Percentiles rank a stretch among this genome's conserved stretches.
phyloP scores from a whole-genome alignment of 2,113 vertebrate species.

The Camelus dromedarius region DNA sequence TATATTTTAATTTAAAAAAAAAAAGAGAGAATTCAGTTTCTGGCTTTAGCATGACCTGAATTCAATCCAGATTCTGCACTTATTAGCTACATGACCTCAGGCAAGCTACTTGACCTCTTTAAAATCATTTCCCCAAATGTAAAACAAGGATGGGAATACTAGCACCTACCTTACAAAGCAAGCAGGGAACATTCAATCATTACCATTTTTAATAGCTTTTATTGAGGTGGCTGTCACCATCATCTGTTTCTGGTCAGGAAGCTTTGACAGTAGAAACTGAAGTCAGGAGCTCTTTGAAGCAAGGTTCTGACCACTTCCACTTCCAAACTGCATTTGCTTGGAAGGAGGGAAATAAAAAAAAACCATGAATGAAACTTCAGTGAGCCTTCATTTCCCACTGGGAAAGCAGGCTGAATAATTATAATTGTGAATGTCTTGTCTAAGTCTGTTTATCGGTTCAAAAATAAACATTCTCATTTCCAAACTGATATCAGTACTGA shows the following conservation, averaged over 20 bases:
- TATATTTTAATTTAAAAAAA: too few relatives aligned
- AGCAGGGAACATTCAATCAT: neutral
- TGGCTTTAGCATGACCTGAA: neutral
- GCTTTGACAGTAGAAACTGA: neutral
- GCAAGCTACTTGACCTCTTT: neutral
- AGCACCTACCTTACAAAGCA: neutral
- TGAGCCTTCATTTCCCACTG: neutral
- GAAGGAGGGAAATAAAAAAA: neutral
- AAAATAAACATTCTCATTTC: constrained; percentile 51
- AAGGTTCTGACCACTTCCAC: neutral
- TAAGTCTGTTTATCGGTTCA: neutral
- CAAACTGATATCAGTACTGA: neutral
- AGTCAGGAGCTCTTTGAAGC: neutral
- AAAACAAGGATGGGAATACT: neutral
- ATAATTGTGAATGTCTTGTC: neutral
- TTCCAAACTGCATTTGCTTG: neutral
- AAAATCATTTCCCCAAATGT: neutral
- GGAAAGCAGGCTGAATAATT: neutral
- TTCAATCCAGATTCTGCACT: neutral
- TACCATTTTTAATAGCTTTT: neutral
- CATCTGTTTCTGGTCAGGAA: neutral
- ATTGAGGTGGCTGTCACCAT: neutral
- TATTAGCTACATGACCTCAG: neutral
- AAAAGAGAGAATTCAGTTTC: neutral
- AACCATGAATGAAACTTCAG: neutral